These are phyloP conservation scores for Apis laboriosa DNA, from an alignment of 1,140 invertebrate species.

Conservation along the genomic window DNA sequence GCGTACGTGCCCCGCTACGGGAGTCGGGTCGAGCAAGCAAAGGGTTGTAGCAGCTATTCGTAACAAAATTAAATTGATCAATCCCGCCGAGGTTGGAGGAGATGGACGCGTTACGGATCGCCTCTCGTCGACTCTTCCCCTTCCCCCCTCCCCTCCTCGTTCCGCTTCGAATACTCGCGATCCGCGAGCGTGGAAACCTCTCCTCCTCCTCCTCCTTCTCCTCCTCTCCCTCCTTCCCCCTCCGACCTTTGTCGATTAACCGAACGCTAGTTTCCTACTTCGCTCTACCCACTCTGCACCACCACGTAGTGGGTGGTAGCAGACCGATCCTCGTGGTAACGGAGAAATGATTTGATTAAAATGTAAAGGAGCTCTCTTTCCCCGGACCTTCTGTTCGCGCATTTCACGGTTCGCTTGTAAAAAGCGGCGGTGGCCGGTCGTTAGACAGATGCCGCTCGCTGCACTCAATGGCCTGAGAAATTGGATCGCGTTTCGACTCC, in stretches of 20 bases:
- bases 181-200: too few relatives aligned
- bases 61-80: constrained; percentile 63
- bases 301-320: too few relatives aligned
- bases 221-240: too few relatives aligned
- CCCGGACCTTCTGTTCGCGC: constrained; percentile 79
- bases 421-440: constrained; percentile 73
- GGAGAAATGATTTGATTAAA: constrained; percentile 82
- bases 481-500: constrained; percentile 82
- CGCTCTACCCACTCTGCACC: not conserved
- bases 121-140: constrained; percentile 44
- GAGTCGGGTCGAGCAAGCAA: constrained; percentile 41
- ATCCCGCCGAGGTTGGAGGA: constrained; percentile 45
- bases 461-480: constrained; percentile 82
- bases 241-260: too few relatives aligned
- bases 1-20: constrained; percentile 56
- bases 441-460: constrained; percentile 81
- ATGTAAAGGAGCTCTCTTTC: constrained; percentile 76
- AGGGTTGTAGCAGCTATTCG: constrained; percentile 62
- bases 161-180: not conserved
- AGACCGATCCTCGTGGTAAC: constrained; percentile 70
- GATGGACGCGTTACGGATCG: constrained; percentile 53
- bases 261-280: too few relatives aligned
- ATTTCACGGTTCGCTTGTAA: constrained; percentile 81
- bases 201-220: too few relatives aligned
- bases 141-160: not conserved